Percentiles rank a stretch among this genome's conserved stretches.
Evolutionary conservation across 2,113 vertebrate species (phyloP).

Genomic region (Calyptommatus sinebrachiatus): DNA sequence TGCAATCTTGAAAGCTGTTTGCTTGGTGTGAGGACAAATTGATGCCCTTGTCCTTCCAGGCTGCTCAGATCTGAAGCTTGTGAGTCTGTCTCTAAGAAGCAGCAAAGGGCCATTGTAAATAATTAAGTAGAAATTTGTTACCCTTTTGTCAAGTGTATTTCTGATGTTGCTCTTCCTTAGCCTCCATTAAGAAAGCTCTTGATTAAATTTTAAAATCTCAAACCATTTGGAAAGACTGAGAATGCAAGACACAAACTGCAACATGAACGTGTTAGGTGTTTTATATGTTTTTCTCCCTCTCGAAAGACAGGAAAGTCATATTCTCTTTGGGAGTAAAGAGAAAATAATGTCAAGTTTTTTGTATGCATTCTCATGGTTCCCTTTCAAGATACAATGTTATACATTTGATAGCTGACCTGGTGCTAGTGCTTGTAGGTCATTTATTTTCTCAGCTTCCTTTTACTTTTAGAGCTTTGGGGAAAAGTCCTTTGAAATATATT

Average conservation of each 20-base stretch:
- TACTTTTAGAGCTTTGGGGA: constrained; percentile 45
- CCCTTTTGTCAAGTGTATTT: constrained; percentile 84
- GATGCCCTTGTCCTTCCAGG: constrained; percentile 79
- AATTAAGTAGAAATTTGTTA: constrained; percentile 87
- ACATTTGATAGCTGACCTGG: constrained; percentile 69
- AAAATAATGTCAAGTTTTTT: constrained; percentile 74
- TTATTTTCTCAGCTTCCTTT: constrained; percentile 65
- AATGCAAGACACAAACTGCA: constrained; percentile 71
- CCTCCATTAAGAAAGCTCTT: constrained; percentile 85
- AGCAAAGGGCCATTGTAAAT: constrained; percentile 79
- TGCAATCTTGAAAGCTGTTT: constrained; percentile 77
- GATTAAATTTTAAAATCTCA: constrained; percentile 89
- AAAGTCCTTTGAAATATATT: constrained; percentile 45
- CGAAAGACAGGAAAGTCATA: constrained; percentile 72
- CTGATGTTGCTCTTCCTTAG: constrained; percentile 76
- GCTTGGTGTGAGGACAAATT: constrained; percentile 74
- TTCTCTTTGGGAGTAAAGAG: constrained; percentile 75
- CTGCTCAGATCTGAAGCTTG: constrained; percentile 63
- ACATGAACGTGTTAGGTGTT: constrained; percentile 56
- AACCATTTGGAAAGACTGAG: constrained; percentile 79
- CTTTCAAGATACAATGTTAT: constrained; percentile 64
- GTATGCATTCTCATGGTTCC: constrained; percentile 64
- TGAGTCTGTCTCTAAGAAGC: constrained; percentile 74
- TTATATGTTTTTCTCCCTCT: background rate
- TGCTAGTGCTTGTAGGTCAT: constrained; percentile 59